phyloP scores from a whole-genome alignment of 2,113 vertebrate genomes.

The Circaetus cinerascens region DNA sequence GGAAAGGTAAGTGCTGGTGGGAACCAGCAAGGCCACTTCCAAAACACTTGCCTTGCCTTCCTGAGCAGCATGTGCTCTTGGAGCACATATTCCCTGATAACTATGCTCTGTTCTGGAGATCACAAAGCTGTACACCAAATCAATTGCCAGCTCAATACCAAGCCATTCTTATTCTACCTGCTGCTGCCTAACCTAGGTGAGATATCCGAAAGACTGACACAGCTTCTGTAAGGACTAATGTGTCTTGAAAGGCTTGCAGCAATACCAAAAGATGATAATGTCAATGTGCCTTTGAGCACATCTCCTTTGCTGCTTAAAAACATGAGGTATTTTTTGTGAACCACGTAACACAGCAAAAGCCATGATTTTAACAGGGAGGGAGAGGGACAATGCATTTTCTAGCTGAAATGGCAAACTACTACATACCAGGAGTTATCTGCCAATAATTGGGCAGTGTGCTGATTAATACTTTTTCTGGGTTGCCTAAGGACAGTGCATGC shows the following conservation, averaged over 20 bases:
- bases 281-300: neutral
- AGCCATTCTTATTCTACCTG: neutral
- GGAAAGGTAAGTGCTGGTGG: neutral
- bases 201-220: neutral
- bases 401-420: constrained; percentile 31
- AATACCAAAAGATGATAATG: neutral
- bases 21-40: neutral
- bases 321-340: neutral
- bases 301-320: neutral
- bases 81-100: neutral
- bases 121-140: neutral
- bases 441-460: constrained; percentile 28
- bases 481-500: constrained; percentile 31
- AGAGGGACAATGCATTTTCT: neutral
- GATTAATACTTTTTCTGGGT: constrained; percentile 36
- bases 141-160: neutral
- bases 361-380: neutral
- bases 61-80: neutral
- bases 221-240: neutral
- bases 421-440: constrained; percentile 8
- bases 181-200: neutral
- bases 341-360: neutral
- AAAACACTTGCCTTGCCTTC: neutral
- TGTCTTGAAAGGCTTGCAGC: neutral
- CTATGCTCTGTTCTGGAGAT: neutral